Base-by-base conservation (phyloP, 35 echinoderm and acorn worm genomes). In the Hemicentrotus pulcherrimus region DNA sequence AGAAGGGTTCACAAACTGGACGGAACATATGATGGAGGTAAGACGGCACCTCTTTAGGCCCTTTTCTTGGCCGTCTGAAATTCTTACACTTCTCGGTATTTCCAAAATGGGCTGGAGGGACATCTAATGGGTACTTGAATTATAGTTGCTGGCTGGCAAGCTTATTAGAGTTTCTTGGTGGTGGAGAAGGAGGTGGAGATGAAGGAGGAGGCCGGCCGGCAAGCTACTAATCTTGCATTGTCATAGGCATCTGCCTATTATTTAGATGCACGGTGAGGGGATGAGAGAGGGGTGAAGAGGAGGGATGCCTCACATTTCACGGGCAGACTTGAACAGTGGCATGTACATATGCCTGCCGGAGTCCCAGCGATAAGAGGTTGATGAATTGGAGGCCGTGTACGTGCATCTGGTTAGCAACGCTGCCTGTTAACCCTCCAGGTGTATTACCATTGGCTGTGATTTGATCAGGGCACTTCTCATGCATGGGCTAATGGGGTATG, bases 351-450 rank as follows among this genome's bases (percentile, higher is more conserved):
- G 65, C 65, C 65, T 28, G 65, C 65, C 65, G 19, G 65, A 78
- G 65, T 78, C 65, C 1, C 12, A 47, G 32, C 88, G 31, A 33
- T 93, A 58, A 93, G 48, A 58, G 91, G 48, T 50, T 93, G 91
- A 93, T 31, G 91, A 58, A 93, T 93, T 58, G 91, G n/a, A 10
- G 91, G 46, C 46, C 91, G 91, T 93, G 91, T 93, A 93, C 91
- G 91, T 58, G 91, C 91, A 93, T 93, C 22, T 78, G 65, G 65
- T 78, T 78, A 78, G 65, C 65, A 78, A 78, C 22, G 24, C 65
- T 28, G 65, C 65, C 22, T 78, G 22, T n/a, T 7, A 78, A 47
- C 12, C 91, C 91, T 58, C 32, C 15, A 93, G 91, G 91, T 93
- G 91, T 46, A 31, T 50, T 58, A 47, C 45, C 3, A 93, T 93